Conservation (phyloP, 2,113 vertebrate genomes). For the Cnemophilus loriae region DNA sequence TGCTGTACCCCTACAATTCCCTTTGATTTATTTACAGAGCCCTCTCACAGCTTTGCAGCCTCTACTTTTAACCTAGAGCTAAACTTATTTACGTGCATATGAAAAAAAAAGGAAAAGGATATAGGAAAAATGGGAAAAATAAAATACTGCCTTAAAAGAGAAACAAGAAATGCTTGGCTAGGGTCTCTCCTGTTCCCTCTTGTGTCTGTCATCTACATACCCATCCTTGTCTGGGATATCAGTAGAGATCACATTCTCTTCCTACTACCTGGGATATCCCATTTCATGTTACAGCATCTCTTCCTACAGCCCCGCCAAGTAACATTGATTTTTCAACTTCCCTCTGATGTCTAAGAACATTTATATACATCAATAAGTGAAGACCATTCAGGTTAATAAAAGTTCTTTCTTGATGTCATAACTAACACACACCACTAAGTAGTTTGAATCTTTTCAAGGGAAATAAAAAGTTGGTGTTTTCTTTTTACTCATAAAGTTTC, state of each 20-base stretch:
- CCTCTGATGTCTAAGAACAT: background rate
- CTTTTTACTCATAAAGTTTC: background rate
- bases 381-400: background rate
- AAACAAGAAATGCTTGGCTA: background rate
- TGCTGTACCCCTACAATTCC: background rate
- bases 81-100: background rate
- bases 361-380: background rate
- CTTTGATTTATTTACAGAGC: background rate
- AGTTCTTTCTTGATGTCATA: background rate
- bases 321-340: background rate
- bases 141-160: background rate
- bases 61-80: background rate
- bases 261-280: background rate
- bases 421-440: background rate
- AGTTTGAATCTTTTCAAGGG: background rate
- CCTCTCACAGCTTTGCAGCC: background rate
- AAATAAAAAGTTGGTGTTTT: background rate
- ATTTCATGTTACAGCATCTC: background rate
- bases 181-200: background rate
- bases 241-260: background rate
- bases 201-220: background rate
- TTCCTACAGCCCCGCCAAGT: background rate
- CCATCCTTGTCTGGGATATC: background rate
- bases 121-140: background rate
- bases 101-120: fast-evolving